Evolutionary conservation across 2,797 vertebrate genomes (phyloP).

Genomic region (Dromococcyx pavoninus): DNA sequence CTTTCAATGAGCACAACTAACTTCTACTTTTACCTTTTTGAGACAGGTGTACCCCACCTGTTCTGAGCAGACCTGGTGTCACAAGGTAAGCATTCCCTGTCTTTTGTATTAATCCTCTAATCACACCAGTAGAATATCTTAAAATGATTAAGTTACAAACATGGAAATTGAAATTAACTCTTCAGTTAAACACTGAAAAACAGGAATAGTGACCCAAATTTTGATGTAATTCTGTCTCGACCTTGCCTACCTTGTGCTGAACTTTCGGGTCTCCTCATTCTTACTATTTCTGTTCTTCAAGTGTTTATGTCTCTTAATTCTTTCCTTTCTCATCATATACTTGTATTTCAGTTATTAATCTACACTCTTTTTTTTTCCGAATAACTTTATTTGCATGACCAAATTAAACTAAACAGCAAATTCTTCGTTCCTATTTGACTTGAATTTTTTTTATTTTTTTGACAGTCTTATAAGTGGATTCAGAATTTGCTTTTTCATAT

Average conservation of each 20-base stretch:
- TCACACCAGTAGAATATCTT: neutral
- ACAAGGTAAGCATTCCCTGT: neutral
- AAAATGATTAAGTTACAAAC: neutral
- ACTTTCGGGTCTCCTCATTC: neutral
- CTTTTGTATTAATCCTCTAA: neutral
- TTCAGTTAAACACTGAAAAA: neutral
- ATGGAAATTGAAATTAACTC: neutral
- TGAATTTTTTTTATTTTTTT: neutral
- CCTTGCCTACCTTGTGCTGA: rapidly evolving
- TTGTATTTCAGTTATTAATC: neutral
- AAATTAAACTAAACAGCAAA: neutral
- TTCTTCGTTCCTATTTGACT: neutral
- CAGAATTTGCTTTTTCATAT: neutral
- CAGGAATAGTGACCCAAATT: neutral
- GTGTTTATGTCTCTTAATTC: neutral
- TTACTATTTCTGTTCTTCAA: neutral
- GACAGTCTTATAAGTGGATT: rapidly evolving
- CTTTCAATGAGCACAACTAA: too few species aligned
- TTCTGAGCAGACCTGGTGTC: neutral
- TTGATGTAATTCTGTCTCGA: neutral
- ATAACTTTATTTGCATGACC: neutral
- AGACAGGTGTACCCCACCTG: too few species aligned
- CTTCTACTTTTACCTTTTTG: too few species aligned
- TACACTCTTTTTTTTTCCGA: neutral
- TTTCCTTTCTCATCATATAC: neutral